Evolutionary conservation across 2,888 invertebrate species (phyloP).

Genomic region (Amblyjoppa proteus): DNA sequence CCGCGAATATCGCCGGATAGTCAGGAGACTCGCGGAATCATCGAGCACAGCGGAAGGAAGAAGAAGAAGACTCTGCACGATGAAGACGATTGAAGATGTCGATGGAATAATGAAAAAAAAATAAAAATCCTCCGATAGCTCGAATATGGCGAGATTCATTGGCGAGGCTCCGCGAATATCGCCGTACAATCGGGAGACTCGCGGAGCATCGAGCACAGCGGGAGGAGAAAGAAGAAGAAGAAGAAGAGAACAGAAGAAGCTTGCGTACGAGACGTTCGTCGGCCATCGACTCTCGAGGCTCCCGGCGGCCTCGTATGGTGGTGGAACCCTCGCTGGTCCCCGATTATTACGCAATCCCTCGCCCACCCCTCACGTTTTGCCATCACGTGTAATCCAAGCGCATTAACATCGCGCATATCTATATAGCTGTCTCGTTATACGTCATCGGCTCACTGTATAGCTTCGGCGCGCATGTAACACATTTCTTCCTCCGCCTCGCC

Average conservation of each 20-base stretch:
- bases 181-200: background rate
- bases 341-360: slow-evolving; percentile 61
- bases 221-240: background rate
- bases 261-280: slow-evolving; percentile 54
- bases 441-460: slow-evolving; percentile 25
- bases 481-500: background rate
- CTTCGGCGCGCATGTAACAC: background rate
- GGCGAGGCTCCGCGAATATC: slow-evolving; percentile 11
- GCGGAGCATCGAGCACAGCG: slow-evolving; percentile 3
- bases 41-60: background rate
- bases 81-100: background rate
- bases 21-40: background rate
- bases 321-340: slow-evolving; percentile 53
- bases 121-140: background rate
- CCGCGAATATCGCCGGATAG: background rate
- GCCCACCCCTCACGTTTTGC: slow-evolving; percentile 61
- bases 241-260: background rate
- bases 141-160: slow-evolving; percentile 13
- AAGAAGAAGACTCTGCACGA: background rate
- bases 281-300: slow-evolving; percentile 65
- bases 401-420: slow-evolving; percentile 56
- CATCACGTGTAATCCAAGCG: slow-evolving; percentile 67
- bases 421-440: slow-evolving; percentile 13
- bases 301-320: slow-evolving; percentile 65
- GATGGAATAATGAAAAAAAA: background rate